phyloP scores from a whole-genome alignment of 2,113 vertebrate genomes.

The Saccopteryx leptura region DNA sequence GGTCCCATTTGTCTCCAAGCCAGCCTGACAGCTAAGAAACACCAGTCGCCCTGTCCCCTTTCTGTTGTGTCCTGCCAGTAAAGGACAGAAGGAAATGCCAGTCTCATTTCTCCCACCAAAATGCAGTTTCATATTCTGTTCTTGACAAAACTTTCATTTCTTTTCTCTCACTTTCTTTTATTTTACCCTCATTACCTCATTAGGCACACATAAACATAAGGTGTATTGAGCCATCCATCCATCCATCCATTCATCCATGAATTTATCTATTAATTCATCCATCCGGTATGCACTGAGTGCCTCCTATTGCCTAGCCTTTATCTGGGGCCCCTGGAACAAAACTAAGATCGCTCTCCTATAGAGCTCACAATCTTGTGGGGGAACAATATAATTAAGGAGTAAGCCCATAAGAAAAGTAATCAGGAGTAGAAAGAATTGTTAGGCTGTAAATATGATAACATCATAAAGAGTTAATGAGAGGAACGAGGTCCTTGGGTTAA shows the following conservation, averaged over 20 bases:
- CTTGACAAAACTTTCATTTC: background rate
- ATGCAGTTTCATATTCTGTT: background rate
- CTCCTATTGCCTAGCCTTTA: background rate
- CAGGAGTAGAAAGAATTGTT: constrained; percentile 43
- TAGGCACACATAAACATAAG: background rate
- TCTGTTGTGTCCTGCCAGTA: background rate
- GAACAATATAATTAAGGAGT: constrained; percentile 49
- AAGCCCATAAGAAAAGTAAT: constrained; percentile 53
- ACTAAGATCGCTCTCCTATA: constrained; percentile 6
- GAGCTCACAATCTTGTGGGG: background rate
- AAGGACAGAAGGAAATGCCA: background rate
- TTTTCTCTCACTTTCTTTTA: background rate
- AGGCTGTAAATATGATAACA: constrained; percentile 37
- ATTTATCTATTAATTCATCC: background rate
- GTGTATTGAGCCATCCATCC: background rate
- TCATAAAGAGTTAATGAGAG: constrained; percentile 52
- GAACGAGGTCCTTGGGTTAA: background rate
- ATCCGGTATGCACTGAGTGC: background rate
- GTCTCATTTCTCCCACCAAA: background rate
- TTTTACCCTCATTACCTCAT: background rate
- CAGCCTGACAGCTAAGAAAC: background rate
- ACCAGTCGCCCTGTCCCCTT: background rate
- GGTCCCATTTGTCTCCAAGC: background rate
- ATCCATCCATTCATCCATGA: background rate
- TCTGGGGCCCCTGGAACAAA: background rate